These are phyloP conservation scores for Microctonus aethiopoides DNA, from an alignment of 2,888 invertebrate genomes.

Conservation along the genomic window DNA sequence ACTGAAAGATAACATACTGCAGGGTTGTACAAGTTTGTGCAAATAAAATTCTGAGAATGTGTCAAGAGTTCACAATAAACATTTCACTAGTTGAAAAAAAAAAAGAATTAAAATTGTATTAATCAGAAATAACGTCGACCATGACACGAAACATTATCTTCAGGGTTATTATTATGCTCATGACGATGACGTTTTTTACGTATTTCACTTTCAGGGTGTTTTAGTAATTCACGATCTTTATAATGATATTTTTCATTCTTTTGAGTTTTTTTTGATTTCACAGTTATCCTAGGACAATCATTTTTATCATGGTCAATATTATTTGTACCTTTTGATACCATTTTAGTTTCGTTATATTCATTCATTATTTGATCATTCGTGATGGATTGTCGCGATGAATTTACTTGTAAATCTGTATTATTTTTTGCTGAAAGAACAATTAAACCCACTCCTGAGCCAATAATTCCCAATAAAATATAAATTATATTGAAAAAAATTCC, in stretches of 20 bases:
- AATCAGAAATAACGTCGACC: constrained; percentile 1
- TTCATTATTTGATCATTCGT: not conserved
- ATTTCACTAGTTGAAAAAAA: not conserved
- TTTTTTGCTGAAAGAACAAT: constrained; percentile 26
- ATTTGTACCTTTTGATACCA: not conserved
- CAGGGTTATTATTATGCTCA: constrained; percentile 14
- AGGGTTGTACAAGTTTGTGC: not conserved
- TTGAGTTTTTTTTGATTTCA: not conserved
- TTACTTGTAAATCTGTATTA: not conserved
- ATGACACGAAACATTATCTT: not conserved
- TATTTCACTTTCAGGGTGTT: not conserved
- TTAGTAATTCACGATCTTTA: not conserved
- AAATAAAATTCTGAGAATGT: not conserved
- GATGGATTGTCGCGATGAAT: not conserved
- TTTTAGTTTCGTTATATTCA: not conserved
- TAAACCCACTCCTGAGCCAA: constrained; percentile 27
- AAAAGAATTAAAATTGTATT: not conserved
- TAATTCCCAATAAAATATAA: constrained; percentile 37
- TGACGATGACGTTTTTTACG: not conserved
- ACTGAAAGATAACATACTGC: not conserved
- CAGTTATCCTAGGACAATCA: not conserved
- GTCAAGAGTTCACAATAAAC: not conserved
- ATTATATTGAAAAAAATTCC: constrained; percentile 39
- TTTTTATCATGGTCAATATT: not conserved
- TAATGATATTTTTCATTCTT: not conserved